phyloP scores from a whole-genome alignment of 2,888 invertebrate species.

The Cantharis lateralis region DNA sequence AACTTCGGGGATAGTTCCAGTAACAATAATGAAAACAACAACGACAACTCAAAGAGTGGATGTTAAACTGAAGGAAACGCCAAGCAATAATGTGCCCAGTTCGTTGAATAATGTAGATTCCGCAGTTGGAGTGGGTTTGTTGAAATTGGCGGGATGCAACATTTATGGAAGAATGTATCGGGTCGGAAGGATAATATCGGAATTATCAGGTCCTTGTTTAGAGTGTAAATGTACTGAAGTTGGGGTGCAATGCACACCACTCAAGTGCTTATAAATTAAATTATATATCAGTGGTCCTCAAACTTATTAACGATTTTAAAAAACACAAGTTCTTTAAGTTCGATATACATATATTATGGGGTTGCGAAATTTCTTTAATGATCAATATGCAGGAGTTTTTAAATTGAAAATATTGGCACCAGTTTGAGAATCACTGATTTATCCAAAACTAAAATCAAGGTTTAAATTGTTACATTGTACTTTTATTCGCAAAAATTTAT shows the following conservation, averaged over 20 bases:
- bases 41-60: conserved; percentile 15
- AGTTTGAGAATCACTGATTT: neutral
- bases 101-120: conserved; percentile 25
- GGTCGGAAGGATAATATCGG: conserved; percentile 79
- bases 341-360: neutral
- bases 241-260: conserved; percentile 80
- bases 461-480: neutral
- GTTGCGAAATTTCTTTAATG: neutral
- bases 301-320: neutral
- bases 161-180: conserved; percentile 89
- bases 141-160: conserved; percentile 86
- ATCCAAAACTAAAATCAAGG: neutral
- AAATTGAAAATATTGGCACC: neutral
- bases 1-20: neutral
- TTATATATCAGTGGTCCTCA: neutral
- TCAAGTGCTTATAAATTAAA: conserved; percentile 60
- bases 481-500: neutral
- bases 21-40: neutral
- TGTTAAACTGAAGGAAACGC: neutral
- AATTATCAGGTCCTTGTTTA: conserved; percentile 79
- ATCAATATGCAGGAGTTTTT: neutral
- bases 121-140: conserved; percentile 59
- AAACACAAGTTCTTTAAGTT: neutral
- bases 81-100: neutral
- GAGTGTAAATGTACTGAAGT: conserved; percentile 86